Evolutionary conservation across 2,797 vertebrate genomes (phyloP).

Genomic region (Cercopithecus hamlyni): DNA sequence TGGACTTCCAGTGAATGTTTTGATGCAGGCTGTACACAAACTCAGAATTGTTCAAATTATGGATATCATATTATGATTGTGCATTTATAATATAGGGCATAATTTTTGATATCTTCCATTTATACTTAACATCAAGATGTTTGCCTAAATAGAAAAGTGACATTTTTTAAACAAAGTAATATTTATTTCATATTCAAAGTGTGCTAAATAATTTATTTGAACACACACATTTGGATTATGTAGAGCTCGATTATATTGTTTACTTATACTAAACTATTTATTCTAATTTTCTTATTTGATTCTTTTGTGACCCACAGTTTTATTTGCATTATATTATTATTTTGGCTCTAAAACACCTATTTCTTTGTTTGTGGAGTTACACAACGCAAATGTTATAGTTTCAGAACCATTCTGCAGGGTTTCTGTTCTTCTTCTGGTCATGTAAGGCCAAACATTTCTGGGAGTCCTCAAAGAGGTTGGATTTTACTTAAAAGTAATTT

Average conservation of each 20-base stretch:
- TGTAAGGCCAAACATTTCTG: not conserved
- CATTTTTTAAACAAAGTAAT: not conserved
- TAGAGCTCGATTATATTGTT: not conserved
- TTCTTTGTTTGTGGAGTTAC: not conserved
- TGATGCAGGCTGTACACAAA: not conserved
- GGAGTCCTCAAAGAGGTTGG: not conserved
- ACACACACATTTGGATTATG: not conserved
- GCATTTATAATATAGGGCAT: not conserved
- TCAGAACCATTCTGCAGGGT: not conserved
- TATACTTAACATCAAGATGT: not conserved
- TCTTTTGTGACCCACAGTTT: not conserved
- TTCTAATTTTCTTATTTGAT: not conserved
- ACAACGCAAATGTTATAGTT: not conserved
- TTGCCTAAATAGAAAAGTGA: not conserved
- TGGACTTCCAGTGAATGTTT: not conserved
- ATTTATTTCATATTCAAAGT: not conserved
- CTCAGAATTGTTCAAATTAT: not conserved
- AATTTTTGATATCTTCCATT: not conserved
- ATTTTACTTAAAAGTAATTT: slow-evolving; percentile 19
- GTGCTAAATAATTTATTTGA: not conserved
- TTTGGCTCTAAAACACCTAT: not conserved
- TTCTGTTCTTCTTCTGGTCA: not conserved
- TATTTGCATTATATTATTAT: not conserved
- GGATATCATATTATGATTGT: not conserved
- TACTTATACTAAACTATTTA: not conserved